Evolutionary conservation across 1,140 invertebrate species (phyloP).

Genomic region (Daktulosphaira vitifoliae): DNA sequence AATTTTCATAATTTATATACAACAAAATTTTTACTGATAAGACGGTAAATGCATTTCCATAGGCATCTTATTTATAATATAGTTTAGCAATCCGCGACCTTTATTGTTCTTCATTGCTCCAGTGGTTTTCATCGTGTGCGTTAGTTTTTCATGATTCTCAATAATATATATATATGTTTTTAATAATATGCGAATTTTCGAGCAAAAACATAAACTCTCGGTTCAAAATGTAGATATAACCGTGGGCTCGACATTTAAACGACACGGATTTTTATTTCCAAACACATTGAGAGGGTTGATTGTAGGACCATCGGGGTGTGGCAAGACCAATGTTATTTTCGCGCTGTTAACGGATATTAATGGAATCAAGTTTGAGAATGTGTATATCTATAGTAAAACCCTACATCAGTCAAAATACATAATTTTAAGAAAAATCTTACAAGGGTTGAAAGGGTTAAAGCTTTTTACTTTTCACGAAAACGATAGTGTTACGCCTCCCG

Average conservation of each 20-base stretch:
- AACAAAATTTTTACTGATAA: not conserved
- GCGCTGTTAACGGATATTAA: conserved; percentile 40
- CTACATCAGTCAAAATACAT: conserved; percentile 42
- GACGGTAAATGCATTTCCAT: conserved; percentile 45
- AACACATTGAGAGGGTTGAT: conserved; percentile 39
- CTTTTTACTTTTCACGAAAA: conserved; percentile 24
- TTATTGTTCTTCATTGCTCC: not conserved
- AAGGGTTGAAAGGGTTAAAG: conserved; percentile 37
- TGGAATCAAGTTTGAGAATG: conserved; percentile 43
- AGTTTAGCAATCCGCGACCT: conserved; percentile 41
- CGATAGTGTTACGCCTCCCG: conserved; percentile 34
- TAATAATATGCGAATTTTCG: not conserved
- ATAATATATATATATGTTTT: not conserved
- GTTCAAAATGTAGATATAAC: not conserved
- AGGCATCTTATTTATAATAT: conserved; percentile 44
- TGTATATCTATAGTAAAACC: conserved; percentile 44
- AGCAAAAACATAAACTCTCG: not conserved
- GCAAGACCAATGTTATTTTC: conserved; percentile 43
- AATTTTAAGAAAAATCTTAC: conserved; percentile 39
- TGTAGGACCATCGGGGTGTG: conserved; percentile 40
- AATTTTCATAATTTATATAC: not conserved
- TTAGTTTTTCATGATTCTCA: not conserved
- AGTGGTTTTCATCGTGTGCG: not conserved
- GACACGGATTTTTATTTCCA: conserved; percentile 37
- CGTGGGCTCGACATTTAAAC: not conserved